Base-by-base conservation (phyloP, 2,888 invertebrate genomes). In the Pristionchus exspectatus region DNA sequence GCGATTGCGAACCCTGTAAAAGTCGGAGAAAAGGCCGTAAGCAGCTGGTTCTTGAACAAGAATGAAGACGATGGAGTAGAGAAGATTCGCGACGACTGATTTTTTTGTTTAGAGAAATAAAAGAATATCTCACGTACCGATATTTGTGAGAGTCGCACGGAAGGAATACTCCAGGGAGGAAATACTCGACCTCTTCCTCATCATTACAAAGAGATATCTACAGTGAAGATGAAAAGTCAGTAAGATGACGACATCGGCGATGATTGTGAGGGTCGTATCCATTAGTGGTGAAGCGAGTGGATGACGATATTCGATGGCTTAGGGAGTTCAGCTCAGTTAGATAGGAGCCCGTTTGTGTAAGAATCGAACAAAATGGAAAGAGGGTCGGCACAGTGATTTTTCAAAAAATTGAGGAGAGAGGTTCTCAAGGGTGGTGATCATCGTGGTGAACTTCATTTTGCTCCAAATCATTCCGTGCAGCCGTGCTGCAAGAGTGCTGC, bases 141-240 rank as follows among this genome's bases (percentile, higher is more conserved):
- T 63, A 63, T 77, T 77, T 5, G 74, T 44, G 74, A 77, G 74
- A 77, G 74, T 77, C 38, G 44, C 44, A 44, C 74, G 74, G 24
- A 77, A 77, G 12, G 74, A 38, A 21, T 77, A 77, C 38, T 77
- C 74, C 18, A 77, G 2, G 2, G 74, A 44, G 0, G 74, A 27
- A 21, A 77, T 44, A 2, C 44, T 21, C 1, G 74, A 24, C 1
- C 18, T 24, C 2, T 24, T 18, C 10, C 9, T 27, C n/a, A 44
- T 4, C 74, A 77, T 77, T 4, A 77, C 44, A 44, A 38, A 77
- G 44, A 77, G 33, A 77, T 77, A 77, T 77, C 74, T 44, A 77
- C 74, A 77, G 5, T 77, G 74, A 44, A 77, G 74, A 12, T 44
- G 74, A 77, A 77, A 9, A 38, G 74, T 77, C 24, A 77, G 44